Evolutionary conservation across 2,797 vertebrate genomes (phyloP).

Genomic region (Hyperoplus immaculatus): DNA sequence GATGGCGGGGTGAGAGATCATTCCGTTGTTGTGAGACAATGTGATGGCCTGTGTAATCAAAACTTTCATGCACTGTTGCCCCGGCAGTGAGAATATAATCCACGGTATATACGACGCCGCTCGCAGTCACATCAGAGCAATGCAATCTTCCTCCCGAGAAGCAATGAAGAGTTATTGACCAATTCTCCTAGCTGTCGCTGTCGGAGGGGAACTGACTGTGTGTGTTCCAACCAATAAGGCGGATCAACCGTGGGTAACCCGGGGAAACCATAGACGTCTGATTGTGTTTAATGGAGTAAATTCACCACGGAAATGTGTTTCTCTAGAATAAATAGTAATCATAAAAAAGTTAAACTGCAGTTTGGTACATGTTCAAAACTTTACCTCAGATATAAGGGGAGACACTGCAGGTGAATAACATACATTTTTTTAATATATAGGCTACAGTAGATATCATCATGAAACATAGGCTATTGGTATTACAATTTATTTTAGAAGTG

Average conservation of each 20-base stretch:
- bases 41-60: conserved; percentile 49
- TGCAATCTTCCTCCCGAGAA: conserved; percentile 16
- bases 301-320: not conserved
- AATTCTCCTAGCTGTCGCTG: conserved; percentile 44
- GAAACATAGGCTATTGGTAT: too few relatives aligned
- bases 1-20: conserved; percentile 33
- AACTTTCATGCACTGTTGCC: conserved; percentile 31
- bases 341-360: too few relatives aligned
- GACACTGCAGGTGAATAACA: too few relatives aligned
- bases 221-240: conserved; percentile 31
- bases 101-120: not conserved
- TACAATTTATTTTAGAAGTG: too few relatives aligned
- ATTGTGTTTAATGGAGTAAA: conserved; percentile 41
- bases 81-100: conserved; percentile 5
- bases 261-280: conserved; percentile 21
- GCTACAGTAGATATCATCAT: too few relatives aligned
- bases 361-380: too few relatives aligned
- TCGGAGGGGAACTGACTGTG: not conserved
- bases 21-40: conserved; percentile 5
- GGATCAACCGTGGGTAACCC: conserved; percentile 4
- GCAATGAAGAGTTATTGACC: conserved; percentile 44
- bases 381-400: too few relatives aligned
- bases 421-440: too few relatives aligned
- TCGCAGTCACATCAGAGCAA: conserved; percentile 15
- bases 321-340: too few relatives aligned